Percentiles rank a stretch among this genome's conserved stretches.
These are phyloP conservation scores for Charadrius vociferus DNA, from an alignment of 2,113 vertebrate species.

Conservation along the genomic window DNA sequence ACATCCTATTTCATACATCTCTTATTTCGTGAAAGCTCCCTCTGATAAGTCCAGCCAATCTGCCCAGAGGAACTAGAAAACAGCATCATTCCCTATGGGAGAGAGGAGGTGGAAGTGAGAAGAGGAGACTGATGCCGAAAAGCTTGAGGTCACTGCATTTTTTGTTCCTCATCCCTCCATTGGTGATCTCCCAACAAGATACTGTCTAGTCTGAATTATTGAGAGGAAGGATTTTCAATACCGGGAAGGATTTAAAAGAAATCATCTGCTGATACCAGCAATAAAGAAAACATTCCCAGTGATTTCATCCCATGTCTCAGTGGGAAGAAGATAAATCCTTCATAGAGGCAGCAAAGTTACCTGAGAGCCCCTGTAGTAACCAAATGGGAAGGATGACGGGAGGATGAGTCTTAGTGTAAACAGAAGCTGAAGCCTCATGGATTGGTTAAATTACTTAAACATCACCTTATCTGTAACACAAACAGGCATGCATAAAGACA, in stretches of 20 bases:
- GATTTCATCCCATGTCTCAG: background rate
- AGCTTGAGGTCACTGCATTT: fast-evolving
- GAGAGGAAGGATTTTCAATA: background rate
- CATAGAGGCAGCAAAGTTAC: fast-evolving
- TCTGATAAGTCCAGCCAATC: background rate
- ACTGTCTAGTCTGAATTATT: background rate
- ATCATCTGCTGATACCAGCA: background rate
- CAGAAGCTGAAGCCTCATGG: background rate
- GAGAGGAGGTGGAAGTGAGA: background rate
- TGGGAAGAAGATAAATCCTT: background rate
- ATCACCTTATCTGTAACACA: background rate
- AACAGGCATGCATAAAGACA: background rate
- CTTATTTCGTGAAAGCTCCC: background rate
- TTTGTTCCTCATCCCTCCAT: fast-evolving
- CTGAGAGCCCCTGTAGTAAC: background rate
- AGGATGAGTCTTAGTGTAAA: background rate
- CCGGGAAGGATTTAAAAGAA: background rate
- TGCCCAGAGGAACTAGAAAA: background rate
- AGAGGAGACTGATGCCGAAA: background rate
- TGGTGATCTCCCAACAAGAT: background rate
- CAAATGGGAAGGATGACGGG: background rate
- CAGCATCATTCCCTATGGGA: fast-evolving
- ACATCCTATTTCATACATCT: background rate
- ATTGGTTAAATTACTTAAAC: background rate
- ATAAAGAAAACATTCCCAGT: background rate